Base-by-base conservation (phyloP, 2,797 vertebrate species). In the Acrossocheilus fasciatus region DNA sequence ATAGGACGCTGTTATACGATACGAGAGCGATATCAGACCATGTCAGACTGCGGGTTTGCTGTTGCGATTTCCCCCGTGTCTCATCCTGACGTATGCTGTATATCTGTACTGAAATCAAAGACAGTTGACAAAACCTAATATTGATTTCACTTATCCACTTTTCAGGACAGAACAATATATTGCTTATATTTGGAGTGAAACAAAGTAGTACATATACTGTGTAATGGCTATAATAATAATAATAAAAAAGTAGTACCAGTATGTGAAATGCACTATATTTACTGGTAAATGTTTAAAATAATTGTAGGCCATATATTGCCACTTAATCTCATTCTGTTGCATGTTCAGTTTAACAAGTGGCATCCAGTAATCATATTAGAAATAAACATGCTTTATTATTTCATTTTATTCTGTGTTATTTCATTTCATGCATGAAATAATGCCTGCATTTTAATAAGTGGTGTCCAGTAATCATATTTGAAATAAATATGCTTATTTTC, bases 91-190 rank as follows among this genome's bases (percentile, higher is more conserved):
- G 5, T 76, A 50, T 36, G 6, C 26, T 34, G 73, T 34, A n/a
- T 57, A 77, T 77, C 75, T 59, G 18, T 41, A 78, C 34, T 78
- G 54, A 59, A 41, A 57, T 78, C 36, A 78, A 59, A 78, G 34
- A 41, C 23, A 9, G 0, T 2, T 54, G 30, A 54, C 30, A 36
- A 23, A 36, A 76, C 4, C 62, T 64, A 20, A 18, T 76, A 54
- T 52, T 52, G 17, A 75, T 54, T 78, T 78, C 6, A 15, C 18
- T 41, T 78, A 36, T 54, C 34, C 6, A n/a, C 11, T 78, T 59
- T 59, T 54, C 54, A 41, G 23, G 20, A 78, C 20, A 15, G 3
- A 59, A 59, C 26, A n/a, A 57, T 20, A 36, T 10, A 57, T 39
- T 77, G 12, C 2, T 5, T 77, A 39, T 34, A 52, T 52, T 52